Evolutionary conservation across 2,113 vertebrate species (phyloP).

Genomic region (Oreotrochilus melanogaster): DNA sequence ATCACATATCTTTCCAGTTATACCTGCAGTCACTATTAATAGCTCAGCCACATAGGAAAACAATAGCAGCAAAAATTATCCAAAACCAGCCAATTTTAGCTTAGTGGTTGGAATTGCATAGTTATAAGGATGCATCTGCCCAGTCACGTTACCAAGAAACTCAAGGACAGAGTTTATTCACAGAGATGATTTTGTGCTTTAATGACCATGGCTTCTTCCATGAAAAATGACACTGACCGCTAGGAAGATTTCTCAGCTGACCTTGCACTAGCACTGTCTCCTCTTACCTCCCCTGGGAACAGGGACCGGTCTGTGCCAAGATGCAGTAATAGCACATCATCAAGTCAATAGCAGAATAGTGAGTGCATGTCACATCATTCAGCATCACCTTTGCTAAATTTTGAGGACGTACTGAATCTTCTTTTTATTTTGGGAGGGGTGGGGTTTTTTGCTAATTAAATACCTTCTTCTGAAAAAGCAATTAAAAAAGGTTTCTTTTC

Average conservation of each 20-base stretch:
- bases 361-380: neutral
- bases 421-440: neutral
- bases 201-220: neutral
- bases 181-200: neutral
- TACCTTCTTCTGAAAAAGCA: neutral
- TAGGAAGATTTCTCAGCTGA: neutral
- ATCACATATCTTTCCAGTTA: neutral
- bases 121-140: neutral
- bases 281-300: constrained; percentile 12
- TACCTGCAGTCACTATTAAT: neutral
- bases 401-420: neutral
- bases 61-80: neutral
- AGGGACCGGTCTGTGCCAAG: neutral
- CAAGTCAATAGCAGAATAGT: neutral
- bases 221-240: neutral
- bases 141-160: neutral
- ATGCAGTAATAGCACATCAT: neutral
- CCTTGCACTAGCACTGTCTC: neutral
- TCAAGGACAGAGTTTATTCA: neutral
- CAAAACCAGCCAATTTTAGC: rapidly evolving
- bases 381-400: neutral
- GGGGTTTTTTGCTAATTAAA: constrained; percentile 2
- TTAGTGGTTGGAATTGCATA: neutral
- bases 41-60: neutral
- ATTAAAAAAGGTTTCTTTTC: neutral